Evolutionary conservation across 2,797 vertebrate genomes (phyloP).

Genomic region (Rousettus madagascariensis): DNA sequence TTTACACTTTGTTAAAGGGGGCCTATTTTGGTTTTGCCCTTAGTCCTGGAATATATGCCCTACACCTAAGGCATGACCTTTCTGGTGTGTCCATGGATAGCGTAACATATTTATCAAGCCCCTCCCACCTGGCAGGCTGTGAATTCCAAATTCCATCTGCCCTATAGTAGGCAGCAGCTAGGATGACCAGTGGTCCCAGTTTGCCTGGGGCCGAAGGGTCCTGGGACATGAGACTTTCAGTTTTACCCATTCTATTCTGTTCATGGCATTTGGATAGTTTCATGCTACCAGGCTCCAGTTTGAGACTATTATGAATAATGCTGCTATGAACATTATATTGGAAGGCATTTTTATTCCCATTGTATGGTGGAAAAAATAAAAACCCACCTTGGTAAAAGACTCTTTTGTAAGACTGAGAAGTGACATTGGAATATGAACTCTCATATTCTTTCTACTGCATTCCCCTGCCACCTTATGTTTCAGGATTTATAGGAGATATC

Average conservation of each 20-base stretch:
- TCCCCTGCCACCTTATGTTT: background rate
- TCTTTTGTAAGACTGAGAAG: background rate
- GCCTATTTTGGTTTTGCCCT: background rate
- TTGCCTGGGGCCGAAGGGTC: background rate
- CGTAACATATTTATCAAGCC: background rate
- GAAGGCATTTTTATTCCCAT: slow-evolving; percentile 3
- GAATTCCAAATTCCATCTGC: background rate
- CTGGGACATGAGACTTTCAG: background rate
- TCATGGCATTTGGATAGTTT: background rate
- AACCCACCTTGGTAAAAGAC: background rate
- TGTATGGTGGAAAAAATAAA: background rate
- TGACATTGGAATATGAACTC: slow-evolving; percentile 14
- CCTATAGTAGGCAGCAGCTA: background rate
- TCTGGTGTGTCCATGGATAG: slow-evolving; percentile 8
- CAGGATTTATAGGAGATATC: background rate
- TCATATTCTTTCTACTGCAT: background rate
- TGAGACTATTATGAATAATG: slow-evolving; percentile 1
- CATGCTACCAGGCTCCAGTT: background rate
- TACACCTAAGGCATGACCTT: background rate
- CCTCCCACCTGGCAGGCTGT: background rate
- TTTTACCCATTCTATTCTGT: background rate
- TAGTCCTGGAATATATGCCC: background rate
- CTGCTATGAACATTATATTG: background rate
- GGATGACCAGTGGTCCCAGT: background rate
- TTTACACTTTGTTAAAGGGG: slow-evolving; percentile 3